Conservation (phyloP, 2,888 invertebrate species). For the Melanophora roralis region DNA sequence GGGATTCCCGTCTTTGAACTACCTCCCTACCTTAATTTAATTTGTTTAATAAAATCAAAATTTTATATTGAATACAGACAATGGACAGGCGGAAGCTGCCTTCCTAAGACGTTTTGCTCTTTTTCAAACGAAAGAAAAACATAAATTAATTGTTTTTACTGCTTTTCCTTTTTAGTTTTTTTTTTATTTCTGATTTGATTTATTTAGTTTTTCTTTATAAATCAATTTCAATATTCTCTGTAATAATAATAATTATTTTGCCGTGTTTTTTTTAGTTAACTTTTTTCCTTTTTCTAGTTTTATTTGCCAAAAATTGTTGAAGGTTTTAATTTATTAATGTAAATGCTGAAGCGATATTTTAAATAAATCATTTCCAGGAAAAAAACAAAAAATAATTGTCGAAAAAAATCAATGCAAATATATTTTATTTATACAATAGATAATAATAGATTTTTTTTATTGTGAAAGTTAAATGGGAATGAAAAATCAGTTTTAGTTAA, state of each 20-base stretch:
- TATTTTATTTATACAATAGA: no score
- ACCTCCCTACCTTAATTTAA: no score
- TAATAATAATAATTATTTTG: constrained; percentile 3
- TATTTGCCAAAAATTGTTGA: background rate
- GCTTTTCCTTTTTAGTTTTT: background rate
- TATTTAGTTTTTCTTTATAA: constrained; percentile 14
- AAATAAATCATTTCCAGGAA: background rate
- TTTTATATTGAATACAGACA: background rate
- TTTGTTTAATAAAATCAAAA: background rate
- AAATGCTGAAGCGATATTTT: background rate
- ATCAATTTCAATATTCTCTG: constrained; percentile 37
- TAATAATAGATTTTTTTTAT: no score
- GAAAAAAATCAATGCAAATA: no score
- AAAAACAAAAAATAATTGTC: background rate
- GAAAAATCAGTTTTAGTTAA: no score
- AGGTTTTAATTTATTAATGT: background rate
- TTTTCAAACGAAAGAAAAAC: background rate
- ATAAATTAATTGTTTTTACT: background rate
- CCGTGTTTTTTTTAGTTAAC: background rate
- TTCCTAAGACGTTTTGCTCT: background rate
- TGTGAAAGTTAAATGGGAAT: no score
- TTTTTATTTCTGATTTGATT: constrained; percentile 1
- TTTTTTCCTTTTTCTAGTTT: background rate
- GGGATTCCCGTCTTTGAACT: no score
- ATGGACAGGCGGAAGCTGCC: background rate